A percentile compares a stretch with the other conserved stretches of the same genome.
These are phyloP conservation scores for Papilio glaucus DNA, from an alignment of 1,140 invertebrate genomes.

Conservation along the genomic window DNA sequence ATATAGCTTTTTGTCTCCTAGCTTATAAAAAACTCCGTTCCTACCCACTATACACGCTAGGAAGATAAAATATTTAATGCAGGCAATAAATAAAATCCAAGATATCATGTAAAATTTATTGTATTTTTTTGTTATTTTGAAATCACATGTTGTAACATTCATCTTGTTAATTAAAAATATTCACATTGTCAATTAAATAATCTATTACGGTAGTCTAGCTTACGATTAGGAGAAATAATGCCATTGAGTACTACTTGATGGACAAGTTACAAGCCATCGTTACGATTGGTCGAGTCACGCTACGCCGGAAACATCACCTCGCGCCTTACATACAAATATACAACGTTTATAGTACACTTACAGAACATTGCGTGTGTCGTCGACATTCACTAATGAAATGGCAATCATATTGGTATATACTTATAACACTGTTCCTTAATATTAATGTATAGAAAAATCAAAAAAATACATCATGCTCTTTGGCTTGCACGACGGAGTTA, in stretches of 20 bases:
- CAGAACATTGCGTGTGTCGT: constrained; percentile 67
- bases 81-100: constrained; percentile 5
- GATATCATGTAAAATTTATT: constrained; percentile 84
- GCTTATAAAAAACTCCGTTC: too few species aligned
- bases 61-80: too few species aligned
- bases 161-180: constrained; percentile 84
- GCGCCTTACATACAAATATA: constrained; percentile 80
- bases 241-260: constrained; percentile 79
- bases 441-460: constrained; percentile 76
- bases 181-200: constrained; percentile 84
- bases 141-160: constrained; percentile 85
- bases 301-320: constrained; percentile 71
- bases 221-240: constrained; percentile 81
- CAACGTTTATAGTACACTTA: constrained; percentile 79
- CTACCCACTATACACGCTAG: too few species aligned
- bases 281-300: constrained; percentile 80
- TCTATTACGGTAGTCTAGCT: constrained; percentile 80
- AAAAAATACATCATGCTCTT: constrained; percentile 83
- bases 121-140: constrained; percentile 83
- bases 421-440: constrained; percentile 75
- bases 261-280: constrained; percentile 58
- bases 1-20: too few species aligned
- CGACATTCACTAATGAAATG: constrained; percentile 79
- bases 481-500: constrained; percentile 82
- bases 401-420: constrained; percentile 79